Evolutionary conservation across 1,140 invertebrate genomes (phyloP).

Genomic region (Episyrphus balteatus): DNA sequence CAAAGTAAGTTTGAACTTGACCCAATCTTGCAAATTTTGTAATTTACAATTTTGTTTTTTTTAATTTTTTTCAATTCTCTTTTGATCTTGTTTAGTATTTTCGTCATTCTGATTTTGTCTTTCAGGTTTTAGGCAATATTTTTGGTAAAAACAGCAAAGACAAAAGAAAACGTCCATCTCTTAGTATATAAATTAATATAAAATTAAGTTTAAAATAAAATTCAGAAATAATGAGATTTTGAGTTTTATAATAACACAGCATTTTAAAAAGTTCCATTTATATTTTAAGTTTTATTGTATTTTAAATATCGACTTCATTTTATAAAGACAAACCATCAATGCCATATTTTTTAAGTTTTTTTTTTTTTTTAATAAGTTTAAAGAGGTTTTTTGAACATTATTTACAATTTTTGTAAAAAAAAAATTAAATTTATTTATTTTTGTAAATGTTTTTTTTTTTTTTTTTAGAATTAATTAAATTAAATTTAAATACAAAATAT

Average conservation of each 20-base stretch:
- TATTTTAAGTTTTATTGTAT: no score
- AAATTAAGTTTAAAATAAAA: not conserved
- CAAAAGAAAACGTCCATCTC: slow-evolving; percentile 58
- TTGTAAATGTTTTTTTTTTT: no score
- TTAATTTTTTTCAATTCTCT: not conserved
- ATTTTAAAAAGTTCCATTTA: no score
- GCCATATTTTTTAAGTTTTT: not conserved
- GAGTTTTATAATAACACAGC: no score
- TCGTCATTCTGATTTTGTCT: slow-evolving; percentile 10
- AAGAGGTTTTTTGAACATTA: not conserved
- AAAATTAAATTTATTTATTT: not conserved
- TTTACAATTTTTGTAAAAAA: not conserved
- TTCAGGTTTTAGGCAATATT: slow-evolving; percentile 58
- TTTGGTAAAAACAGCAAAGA: slow-evolving; percentile 65
- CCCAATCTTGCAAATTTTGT: no score
- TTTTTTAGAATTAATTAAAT: no score
- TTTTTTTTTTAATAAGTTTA: no score
- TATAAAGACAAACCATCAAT: no score
- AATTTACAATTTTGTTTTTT: not conserved
- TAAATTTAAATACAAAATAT: not conserved
- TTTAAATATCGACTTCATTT: no score
- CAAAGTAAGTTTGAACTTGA: slow-evolving; percentile 40
- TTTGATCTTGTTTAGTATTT: not conserved
- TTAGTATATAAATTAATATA: slow-evolving; percentile 49
- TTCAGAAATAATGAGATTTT: no score